Percentiles rank a stretch among this genome's conserved stretches.
Evolutionary conservation across 30 jellyfish, hydroid and myxozoan species (phyloP).

Genomic region (Hydractinia echinata): DNA sequence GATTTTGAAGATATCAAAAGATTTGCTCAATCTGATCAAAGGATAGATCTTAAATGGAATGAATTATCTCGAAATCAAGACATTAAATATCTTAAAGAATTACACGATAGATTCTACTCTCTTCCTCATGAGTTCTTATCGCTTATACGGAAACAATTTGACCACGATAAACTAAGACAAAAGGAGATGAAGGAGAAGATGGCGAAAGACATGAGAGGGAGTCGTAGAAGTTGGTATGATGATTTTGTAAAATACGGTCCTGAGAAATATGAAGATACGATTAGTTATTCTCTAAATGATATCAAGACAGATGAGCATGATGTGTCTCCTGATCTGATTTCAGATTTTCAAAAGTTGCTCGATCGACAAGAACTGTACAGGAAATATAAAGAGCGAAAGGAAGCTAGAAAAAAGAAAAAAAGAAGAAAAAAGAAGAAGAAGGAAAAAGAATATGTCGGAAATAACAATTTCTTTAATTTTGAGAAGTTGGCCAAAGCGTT

Average conservation of each 20-base stretch:
- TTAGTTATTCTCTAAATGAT: background rate
- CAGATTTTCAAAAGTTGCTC: background rate
- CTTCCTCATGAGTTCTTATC: background rate
- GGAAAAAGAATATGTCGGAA: slow-evolving; percentile 9
- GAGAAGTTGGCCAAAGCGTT: slow-evolving; percentile 21
- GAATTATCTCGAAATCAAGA: background rate
- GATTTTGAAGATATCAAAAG: background rate
- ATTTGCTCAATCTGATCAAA: background rate
- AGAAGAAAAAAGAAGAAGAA: background rate
- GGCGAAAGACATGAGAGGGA: background rate
- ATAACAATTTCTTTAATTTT: slow-evolving; percentile 15
- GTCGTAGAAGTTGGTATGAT: slow-evolving; percentile 16
- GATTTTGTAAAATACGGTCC: slow-evolving; percentile 6
- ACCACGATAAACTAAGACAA: background rate
- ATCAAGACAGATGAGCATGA: slow-evolving; percentile 8
- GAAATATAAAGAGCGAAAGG: background rate
- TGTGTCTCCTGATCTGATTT: background rate
- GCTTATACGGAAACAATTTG: background rate
- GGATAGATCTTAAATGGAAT: background rate
- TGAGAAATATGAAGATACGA: background rate
- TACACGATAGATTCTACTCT: background rate
- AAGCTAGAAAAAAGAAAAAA: background rate
- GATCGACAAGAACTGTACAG: background rate
- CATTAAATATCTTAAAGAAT: background rate
- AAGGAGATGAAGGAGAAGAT: background rate